Conservation (phyloP, 2,797 vertebrate species). For the Rousettus madagascariensis region DNA sequence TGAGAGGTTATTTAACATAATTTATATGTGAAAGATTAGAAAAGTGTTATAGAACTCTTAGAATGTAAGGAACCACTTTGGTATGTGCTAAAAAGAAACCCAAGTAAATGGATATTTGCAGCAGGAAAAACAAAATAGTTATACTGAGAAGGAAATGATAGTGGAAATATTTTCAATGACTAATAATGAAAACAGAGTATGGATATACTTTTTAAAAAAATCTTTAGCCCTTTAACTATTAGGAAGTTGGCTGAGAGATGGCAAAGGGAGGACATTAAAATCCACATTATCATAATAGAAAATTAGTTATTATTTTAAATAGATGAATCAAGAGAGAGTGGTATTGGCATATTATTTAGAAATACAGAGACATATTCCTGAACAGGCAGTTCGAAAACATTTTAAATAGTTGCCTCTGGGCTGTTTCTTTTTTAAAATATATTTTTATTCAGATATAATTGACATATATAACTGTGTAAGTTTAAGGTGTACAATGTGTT, state of each 20-base stretch:
- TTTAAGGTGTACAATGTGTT: neutral
- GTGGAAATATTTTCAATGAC: neutral
- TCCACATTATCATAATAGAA: neutral
- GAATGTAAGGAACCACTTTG: neutral
- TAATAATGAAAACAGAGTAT: neutral
- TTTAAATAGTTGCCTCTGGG: neutral
- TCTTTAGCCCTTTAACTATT: neutral
- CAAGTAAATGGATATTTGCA: neutral
- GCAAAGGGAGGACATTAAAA: neutral
- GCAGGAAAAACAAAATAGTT: neutral
- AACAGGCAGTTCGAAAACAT: neutral
- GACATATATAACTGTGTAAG: neutral
- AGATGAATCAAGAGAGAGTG: neutral
- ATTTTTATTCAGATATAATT: neutral
- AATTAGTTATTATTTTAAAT: conserved; percentile 3
- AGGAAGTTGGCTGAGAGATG: neutral
- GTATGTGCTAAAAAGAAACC: neutral
- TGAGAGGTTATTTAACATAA: neutral
- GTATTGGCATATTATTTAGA: neutral
- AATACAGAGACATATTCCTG: neutral
- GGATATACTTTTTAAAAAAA: neutral
- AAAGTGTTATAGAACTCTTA: neutral
- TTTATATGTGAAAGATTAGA: neutral
- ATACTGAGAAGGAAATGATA: neutral
- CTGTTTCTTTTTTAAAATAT: neutral